Conservation (phyloP, 2,113 vertebrate species). For the Lepidothrix coronata region DNA sequence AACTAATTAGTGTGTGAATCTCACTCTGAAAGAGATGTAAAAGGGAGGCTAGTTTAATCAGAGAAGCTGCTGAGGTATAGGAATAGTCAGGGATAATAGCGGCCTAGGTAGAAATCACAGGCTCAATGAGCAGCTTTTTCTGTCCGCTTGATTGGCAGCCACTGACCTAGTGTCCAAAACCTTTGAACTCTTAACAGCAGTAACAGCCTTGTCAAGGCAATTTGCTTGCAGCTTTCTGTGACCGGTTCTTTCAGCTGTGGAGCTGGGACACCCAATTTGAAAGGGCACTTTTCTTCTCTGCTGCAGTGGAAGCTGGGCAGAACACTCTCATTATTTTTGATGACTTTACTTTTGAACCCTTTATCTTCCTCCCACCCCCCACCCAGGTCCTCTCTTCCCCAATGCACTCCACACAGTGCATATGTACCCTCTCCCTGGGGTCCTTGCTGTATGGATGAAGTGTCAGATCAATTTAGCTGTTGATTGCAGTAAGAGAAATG, state of each 20-base stretch:
- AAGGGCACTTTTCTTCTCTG: conserved; percentile 63
- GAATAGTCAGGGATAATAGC: conserved; percentile 84
- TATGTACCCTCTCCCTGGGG: background rate
- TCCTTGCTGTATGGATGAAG: conserved; percentile 29
- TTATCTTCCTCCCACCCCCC: background rate
- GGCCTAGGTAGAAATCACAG: conserved; percentile 84
- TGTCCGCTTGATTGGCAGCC: conserved; percentile 81
- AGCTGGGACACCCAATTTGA: conserved; percentile 69
- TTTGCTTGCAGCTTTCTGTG: conserved; percentile 77
- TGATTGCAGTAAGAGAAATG: conserved; percentile 2
- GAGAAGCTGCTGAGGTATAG: conserved; percentile 79
- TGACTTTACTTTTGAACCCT: conserved; percentile 72
- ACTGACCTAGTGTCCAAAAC: conserved; percentile 80
- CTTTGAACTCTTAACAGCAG: conserved; percentile 78
- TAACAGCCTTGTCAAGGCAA: conserved; percentile 80
- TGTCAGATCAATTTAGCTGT: conserved; percentile 55
- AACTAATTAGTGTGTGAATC: conserved; percentile 91
- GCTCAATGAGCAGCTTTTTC: conserved; percentile 78
- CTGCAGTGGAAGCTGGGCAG: conserved; percentile 62
- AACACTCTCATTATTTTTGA: conserved; percentile 75
- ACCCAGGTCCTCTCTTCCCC: background rate
- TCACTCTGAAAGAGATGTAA: conserved; percentile 88
- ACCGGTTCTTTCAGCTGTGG: conserved; percentile 72
- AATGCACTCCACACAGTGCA: background rate
- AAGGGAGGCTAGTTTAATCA: conserved; percentile 87